These are phyloP conservation scores for Dryomyza anilis DNA, from an alignment of 2,888 invertebrate genomes.

Conservation along the genomic window DNA sequence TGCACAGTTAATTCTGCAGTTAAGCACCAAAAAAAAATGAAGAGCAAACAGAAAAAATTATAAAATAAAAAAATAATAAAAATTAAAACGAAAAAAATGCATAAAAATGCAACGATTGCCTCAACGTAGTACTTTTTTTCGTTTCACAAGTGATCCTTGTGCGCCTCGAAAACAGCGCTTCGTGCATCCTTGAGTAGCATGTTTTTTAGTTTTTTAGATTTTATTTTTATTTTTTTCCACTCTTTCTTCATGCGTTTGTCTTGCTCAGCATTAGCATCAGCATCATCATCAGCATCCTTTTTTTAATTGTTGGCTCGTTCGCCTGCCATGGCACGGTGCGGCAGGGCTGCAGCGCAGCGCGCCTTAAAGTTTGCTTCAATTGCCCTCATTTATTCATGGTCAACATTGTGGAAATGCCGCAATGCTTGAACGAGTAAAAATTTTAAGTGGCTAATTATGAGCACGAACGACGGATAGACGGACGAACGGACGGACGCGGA, in stretches of 20 bases:
- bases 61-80: slow-evolving; percentile 3
- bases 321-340: background rate
- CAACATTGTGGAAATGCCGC: slow-evolving; percentile 13
- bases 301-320: slow-evolving; percentile 12
- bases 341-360: background rate
- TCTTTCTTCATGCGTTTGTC: background rate
- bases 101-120: slow-evolving; percentile 1
- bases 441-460: slow-evolving; percentile 20
- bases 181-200: slow-evolving; percentile 1
- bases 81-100: background rate
- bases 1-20: too few species aligned
- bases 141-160: slow-evolving; percentile 12
- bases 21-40: slow-evolving; percentile 20
- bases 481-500: background rate
- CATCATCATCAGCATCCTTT: too few species aligned
- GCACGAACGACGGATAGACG: background rate
- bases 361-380: slow-evolving; percentile 16
- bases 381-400: slow-evolving; percentile 24
- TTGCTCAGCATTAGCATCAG: background rate
- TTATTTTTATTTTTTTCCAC: background rate
- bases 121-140: background rate
- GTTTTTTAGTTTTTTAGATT: background rate
- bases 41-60: slow-evolving; percentile 23
- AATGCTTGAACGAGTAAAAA: background rate
- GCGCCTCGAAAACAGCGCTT: background rate